Base-by-base conservation (phyloP, 2,113 vertebrate genomes). In the Malurus melanocephalus region DNA sequence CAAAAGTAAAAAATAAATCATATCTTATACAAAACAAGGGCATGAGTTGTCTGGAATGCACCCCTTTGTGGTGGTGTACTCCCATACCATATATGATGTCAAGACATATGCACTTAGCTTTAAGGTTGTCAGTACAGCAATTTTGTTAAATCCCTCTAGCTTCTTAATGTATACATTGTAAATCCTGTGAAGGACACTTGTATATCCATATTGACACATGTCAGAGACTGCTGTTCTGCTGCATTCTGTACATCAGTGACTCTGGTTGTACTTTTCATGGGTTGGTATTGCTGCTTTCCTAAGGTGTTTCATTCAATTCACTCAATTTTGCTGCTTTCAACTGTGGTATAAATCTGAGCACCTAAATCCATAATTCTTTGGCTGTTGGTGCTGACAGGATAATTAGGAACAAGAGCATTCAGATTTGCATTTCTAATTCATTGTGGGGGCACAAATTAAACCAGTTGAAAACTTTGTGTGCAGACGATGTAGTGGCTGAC, bases 1-100 rank as follows among this genome's bases (percentile, higher is more conserved):
- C 94, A 96, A 93, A 96, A 97, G 91, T 95, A 94, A 96, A 96
- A 96, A 95, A 94, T 96, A 97, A 98, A 97, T 97, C 76, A 80
- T 95, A 92, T 88, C 94, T 96, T 95, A 83, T 85, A 95, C 91
- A 96, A 97, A 97, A 96, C 87, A 72, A 7, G 79, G 93, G 80
- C 72, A 87, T 76, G 78, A 90, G 81, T 80, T 93, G 62, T 94
- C 87, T 96, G 89, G 95, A 96, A 95, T 85, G 75, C 32, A 80
- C 71, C 65, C 94, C 92, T 84, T 72, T 53, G 52, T 69, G 88
- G 84, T 84, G 75, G 90, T 94, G 35, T 80, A 43, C 52, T 76
- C 72, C 88, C 81, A 74, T 72, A 74, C 87, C 85, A 80, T 40
- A 60, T n/a, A 69, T 42, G 64, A 93, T 91, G 93, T 94, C 89